Percentiles rank a stretch among this genome's conserved stretches.
Evolutionary conservation across 2,888 invertebrate species (phyloP).

Genomic region (Lordiphosa andalusiaca): DNA sequence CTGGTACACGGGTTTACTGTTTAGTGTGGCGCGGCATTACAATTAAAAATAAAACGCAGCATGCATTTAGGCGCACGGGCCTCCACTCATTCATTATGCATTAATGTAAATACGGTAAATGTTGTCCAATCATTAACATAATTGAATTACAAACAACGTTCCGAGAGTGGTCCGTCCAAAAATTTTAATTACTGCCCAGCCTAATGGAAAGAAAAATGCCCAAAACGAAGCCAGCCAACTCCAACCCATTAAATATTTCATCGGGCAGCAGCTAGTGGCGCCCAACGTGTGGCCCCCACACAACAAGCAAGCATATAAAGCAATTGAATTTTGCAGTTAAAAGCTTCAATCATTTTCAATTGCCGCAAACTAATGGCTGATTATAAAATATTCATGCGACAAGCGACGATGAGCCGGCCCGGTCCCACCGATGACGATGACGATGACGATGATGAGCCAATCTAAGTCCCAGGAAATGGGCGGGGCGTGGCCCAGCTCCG

Average conservation of each 20-base stretch:
- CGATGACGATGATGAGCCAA: constrained; percentile 53
- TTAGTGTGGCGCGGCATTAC: constrained; percentile 32
- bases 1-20: constrained; percentile 8
- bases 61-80: constrained; percentile 49
- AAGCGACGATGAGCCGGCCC: constrained; percentile 35
- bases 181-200: constrained; percentile 40
- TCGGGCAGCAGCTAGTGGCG: not conserved
- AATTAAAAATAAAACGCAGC: constrained; percentile 57
- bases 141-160: constrained; percentile 79
- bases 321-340: constrained; percentile 74
- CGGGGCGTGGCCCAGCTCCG: constrained; percentile 23
- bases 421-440: constrained; percentile 28
- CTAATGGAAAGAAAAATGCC: constrained; percentile 48
- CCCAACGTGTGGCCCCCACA: constrained; percentile 1
- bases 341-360: constrained; percentile 76
- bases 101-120: constrained; percentile 80
- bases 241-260: constrained; percentile 7
- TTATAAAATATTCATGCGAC: constrained; percentile 73
- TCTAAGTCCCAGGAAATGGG: constrained; percentile 34
- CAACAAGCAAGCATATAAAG: constrained; percentile 38
- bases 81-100: constrained; percentile 78
- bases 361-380: constrained; percentile 74
- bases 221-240: constrained; percentile 8
- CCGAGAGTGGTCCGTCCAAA: constrained; percentile 21
- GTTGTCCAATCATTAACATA: constrained; percentile 80